Evolutionary conservation across 1,140 invertebrate genomes (phyloP).

Genomic region (Holcopasites calliopsidis): DNA sequence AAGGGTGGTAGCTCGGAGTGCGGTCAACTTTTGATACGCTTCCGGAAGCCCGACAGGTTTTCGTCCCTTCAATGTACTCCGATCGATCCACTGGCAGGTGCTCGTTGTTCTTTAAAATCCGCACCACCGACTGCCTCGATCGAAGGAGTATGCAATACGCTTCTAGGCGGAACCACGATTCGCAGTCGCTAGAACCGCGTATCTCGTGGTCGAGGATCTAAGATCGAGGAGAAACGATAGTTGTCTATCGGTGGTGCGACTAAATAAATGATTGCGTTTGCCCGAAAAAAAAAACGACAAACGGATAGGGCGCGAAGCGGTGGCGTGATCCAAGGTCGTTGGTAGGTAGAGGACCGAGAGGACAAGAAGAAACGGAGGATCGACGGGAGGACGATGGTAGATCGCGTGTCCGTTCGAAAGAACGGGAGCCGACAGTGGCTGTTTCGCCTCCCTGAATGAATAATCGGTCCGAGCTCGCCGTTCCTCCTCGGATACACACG

Average conservation of each 20-base stretch:
- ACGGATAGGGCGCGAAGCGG: constrained; percentile 25
- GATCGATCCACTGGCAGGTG: not conserved
- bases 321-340: constrained; percentile 68
- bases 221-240: no score
- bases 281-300: not conserved
- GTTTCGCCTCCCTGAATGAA: constrained; percentile 69
- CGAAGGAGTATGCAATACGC: not conserved
- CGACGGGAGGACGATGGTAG: constrained; percentile 56
- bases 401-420: constrained; percentile 72
- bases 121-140: not conserved
- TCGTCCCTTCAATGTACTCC: not conserved
- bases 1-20: not conserved
- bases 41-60: not conserved
- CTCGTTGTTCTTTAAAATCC: not conserved
- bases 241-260: no score
- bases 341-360: constrained; percentile 27
- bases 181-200: not conserved
- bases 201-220: constrained; percentile 11
- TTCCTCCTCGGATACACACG: constrained; percentile 55
- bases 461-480: constrained; percentile 70
- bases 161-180: not conserved
- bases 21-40: not conserved
- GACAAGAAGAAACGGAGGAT: not conserved
- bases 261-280: no score
- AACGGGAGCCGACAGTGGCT: constrained; percentile 76